Evolutionary conservation across 2,888 invertebrate genomes (phyloP), one percentile per base, ranked within the genome.

Genomic region (Melinaea menophilus): DNA sequence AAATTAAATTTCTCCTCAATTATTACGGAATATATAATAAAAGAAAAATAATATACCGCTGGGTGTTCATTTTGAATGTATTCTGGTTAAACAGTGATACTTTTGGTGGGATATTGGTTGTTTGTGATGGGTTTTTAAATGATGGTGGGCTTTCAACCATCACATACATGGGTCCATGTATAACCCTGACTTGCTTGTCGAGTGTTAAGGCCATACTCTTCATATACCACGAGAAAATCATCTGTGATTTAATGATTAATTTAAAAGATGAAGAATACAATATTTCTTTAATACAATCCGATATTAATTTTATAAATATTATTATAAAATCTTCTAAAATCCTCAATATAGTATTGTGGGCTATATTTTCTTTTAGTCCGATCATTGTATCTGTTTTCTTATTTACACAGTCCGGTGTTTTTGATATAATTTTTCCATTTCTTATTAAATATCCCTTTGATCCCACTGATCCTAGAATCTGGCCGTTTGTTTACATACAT

Each of bases 381-480:
- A 58, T 82, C 0, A 55, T 77, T 33, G 41, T 84, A 11, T 80
- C 79, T 33, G 63, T 61, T 2, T 31, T 78, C 1, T 80, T 78
- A 5, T 88, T 84, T 72, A 69, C 66, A 9, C 72, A 73, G 22
- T 79, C 76, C 0, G 73, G 74, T 2, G 71, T 79, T 55, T 5
- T 83, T 0, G 74, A 80, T 5, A 66, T 81, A 22, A 47, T 78
- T 13, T 59, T 85, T 22, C 86, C 86, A 0, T 82, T 84, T 64
- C 62, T 78, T 0, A 71, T 81, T 31, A 55, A 75, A n/a, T 88
- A 86, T 75, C 87, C 86, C 0, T 85, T 88, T 59, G 76, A 86
- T 70, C 64, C 79, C 9, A 78, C 73, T 45, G 75, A 80, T 51
- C 64, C 79, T 0, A 77, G 66, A 48, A 74, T 77, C 57, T 87